Conservation (phyloP, 2,797 vertebrate species). For the Phataginus tetradactyla region DNA sequence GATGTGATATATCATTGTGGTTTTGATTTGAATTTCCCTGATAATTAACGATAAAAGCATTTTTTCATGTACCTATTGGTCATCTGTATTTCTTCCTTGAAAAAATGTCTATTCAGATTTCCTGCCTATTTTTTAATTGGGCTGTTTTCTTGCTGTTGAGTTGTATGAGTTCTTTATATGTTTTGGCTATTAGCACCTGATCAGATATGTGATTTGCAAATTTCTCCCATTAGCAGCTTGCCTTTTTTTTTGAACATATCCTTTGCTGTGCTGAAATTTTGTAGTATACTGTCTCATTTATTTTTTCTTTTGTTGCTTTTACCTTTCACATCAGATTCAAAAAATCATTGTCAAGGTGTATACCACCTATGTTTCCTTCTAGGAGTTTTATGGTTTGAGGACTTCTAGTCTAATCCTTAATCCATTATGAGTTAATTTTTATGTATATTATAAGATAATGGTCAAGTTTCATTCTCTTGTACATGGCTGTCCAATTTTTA, state of each 20-base stretch:
- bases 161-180: not conserved
- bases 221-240: not conserved
- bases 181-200: not conserved
- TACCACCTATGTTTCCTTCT: not conserved
- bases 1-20: not conserved
- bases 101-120: not conserved
- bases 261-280: not conserved
- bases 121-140: not conserved
- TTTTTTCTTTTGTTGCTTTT: not conserved
- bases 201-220: not conserved
- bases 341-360: not conserved
- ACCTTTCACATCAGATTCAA: not conserved
- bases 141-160: not conserved
- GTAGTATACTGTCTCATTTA: not conserved
- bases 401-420: not conserved
- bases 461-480: not conserved
- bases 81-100: not conserved
- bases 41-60: not conserved
- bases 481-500: not conserved
- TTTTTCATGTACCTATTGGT: not conserved
- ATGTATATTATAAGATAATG: not conserved
- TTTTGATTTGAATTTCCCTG: not conserved
- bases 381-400: not conserved
- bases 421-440: not conserved
- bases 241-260: not conserved